Conservation (phyloP, 2,113 vertebrate genomes). For the Saccopteryx bilineata region DNA sequence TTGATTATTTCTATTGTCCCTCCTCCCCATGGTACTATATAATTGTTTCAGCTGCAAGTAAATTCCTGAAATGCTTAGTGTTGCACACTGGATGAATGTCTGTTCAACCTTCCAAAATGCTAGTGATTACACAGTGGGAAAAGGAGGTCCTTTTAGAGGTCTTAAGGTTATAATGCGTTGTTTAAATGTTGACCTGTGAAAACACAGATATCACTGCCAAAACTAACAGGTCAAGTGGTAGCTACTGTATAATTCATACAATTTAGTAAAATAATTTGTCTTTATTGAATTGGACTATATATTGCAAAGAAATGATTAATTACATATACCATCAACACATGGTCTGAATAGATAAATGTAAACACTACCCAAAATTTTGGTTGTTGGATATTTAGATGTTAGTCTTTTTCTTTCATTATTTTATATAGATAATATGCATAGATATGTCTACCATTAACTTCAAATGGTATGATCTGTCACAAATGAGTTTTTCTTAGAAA, state of each 20-base stretch:
- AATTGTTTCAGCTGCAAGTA: slow-evolving; percentile 82
- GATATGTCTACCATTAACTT: background rate
- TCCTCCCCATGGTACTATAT: slow-evolving; percentile 57
- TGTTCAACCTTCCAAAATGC: slow-evolving; percentile 68
- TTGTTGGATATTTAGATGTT: background rate
- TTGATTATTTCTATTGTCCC: slow-evolving; percentile 80
- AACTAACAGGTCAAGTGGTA: slow-evolving; percentile 8
- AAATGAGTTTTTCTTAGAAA: background rate
- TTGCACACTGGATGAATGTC: slow-evolving; percentile 24
- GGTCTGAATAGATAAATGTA: background rate
- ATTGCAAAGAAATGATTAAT: background rate
- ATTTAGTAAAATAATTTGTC: background rate
- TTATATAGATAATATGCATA: background rate
- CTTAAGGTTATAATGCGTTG: slow-evolving; percentile 3
- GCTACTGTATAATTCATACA: background rate
- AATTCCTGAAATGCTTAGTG: slow-evolving; percentile 75
- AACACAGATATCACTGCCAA: slow-evolving; percentile 14
- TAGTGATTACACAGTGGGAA: slow-evolving; percentile 43
- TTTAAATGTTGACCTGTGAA: slow-evolving; percentile 53
- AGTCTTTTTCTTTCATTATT: background rate
- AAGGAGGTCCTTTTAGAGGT: slow-evolving; percentile 46
- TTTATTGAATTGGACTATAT: background rate
- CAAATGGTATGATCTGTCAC: background rate
- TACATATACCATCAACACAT: background rate
- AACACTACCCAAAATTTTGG: background rate